These are phyloP conservation scores for Eudasyphora cyanicolor DNA, from an alignment of 2,888 invertebrate species.

Conservation along the genomic window DNA sequence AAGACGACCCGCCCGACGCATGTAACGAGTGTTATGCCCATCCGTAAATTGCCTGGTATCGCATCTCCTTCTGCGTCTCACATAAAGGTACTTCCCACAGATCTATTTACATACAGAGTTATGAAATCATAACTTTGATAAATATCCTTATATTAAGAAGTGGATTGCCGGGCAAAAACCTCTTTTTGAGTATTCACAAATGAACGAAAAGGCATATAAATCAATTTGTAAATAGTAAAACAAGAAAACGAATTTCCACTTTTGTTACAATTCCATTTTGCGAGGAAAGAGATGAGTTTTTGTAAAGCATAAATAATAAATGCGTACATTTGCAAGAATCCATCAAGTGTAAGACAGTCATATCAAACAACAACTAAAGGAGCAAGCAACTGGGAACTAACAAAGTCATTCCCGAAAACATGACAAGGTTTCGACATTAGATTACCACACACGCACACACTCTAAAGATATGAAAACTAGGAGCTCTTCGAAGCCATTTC, in stretches of 20 bases:
- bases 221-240: slow-evolving; percentile 4
- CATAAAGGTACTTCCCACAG: slow-evolving; percentile 24
- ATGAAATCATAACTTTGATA: slow-evolving; percentile 44
- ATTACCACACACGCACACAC: too few species aligned
- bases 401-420: too few species aligned
- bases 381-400: too few species aligned
- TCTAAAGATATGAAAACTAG: too few species aligned
- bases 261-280: background rate
- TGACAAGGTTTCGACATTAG: too few species aligned
- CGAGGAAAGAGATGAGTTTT: background rate
- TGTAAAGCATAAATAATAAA: background rate
- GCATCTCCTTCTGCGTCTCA: background rate
- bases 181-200: background rate
- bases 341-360: background rate
- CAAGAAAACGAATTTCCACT: background rate
- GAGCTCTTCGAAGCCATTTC: too few species aligned
- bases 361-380: too few species aligned
- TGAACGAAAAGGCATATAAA: slow-evolving; percentile 2
- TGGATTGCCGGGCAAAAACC: background rate
- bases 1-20: slow-evolving; percentile 21
- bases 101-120: slow-evolving; percentile 61
- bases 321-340: background rate
- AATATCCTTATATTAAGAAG: slow-evolving; percentile 24
- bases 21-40: background rate
- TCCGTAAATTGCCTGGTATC: background rate